phyloP scores from a whole-genome alignment of 1,140 invertebrate species.

The Tetragonula clypearis region DNA sequence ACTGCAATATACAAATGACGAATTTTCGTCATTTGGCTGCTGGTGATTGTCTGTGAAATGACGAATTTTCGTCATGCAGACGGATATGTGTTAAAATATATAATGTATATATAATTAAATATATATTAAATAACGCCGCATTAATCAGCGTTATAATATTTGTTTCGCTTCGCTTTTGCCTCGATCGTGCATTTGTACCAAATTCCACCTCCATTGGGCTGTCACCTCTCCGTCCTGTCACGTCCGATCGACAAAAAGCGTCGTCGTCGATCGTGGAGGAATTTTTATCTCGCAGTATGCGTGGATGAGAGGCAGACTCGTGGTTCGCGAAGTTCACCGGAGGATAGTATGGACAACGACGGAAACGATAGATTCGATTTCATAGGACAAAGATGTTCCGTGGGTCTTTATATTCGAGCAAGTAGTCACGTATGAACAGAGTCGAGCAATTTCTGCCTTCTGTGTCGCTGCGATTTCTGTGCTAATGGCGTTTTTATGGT shows the following conservation, averaged over 20 bases:
- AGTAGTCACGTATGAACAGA: not conserved
- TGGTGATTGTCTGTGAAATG: too few relatives aligned
- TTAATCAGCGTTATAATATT: conserved; percentile 26
- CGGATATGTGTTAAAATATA: too few relatives aligned
- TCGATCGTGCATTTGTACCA: conserved; percentile 10
- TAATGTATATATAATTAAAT: too few relatives aligned
- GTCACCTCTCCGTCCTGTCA: not conserved
- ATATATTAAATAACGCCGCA: not conserved
- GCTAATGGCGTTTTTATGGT: not conserved
- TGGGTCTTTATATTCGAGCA: not conserved
- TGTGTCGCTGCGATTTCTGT: not conserved
- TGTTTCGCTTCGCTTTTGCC: conserved; percentile 15
- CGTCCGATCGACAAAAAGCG: conserved; percentile 20
- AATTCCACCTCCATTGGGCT: not conserved
- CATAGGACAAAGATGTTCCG: not conserved
- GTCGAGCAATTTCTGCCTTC: not conserved
- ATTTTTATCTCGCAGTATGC: conserved; percentile 13
- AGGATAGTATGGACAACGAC: not conserved
- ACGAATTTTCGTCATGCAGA: too few relatives aligned
- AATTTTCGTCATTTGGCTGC: too few relatives aligned
- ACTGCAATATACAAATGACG: too few relatives aligned
- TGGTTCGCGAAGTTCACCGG: not conserved
- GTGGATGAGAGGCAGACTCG: not conserved
- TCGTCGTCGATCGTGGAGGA: not conserved
- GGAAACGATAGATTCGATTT: conserved; percentile 3